Evolutionary conservation across 2,888 invertebrate species (phyloP).

Genomic region (Brachyptera risi): DNA sequence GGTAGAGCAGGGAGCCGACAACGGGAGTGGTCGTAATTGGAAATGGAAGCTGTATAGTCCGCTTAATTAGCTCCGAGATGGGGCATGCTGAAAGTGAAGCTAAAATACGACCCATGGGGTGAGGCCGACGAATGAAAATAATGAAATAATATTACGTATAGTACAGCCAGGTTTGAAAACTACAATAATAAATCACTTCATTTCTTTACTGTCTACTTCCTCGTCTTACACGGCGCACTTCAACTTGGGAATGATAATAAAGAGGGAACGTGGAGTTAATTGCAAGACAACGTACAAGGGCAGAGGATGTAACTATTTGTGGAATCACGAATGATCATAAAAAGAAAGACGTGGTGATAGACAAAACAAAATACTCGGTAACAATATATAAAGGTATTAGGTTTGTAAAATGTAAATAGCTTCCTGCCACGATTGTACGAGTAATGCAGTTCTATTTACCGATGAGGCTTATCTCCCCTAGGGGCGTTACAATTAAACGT

Average conservation of each 20-base stretch:
- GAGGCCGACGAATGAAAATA: background rate
- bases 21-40: conserved; percentile 20
- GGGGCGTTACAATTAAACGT: background rate
- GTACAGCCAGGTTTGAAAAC: background rate
- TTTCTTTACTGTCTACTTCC: too few species aligned
- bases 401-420: too few species aligned
- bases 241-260: too few species aligned
- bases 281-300: too few species aligned
- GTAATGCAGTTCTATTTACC: background rate
- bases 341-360: too few species aligned
- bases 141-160: background rate
- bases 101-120: background rate
- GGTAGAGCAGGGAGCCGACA: background rate
- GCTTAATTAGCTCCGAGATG: conserved; percentile 22
- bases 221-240: too few species aligned
- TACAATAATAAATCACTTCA: background rate
- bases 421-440: background rate
- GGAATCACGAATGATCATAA: too few species aligned
- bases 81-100: background rate
- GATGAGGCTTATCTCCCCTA: background rate
- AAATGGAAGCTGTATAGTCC: conserved; percentile 21
- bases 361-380: too few species aligned
- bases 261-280: too few species aligned
- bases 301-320: too few species aligned
- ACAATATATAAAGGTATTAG: too few species aligned